phyloP scores from a whole-genome alignment of 2,113 vertebrate species.

The Motacilla alba region DNA sequence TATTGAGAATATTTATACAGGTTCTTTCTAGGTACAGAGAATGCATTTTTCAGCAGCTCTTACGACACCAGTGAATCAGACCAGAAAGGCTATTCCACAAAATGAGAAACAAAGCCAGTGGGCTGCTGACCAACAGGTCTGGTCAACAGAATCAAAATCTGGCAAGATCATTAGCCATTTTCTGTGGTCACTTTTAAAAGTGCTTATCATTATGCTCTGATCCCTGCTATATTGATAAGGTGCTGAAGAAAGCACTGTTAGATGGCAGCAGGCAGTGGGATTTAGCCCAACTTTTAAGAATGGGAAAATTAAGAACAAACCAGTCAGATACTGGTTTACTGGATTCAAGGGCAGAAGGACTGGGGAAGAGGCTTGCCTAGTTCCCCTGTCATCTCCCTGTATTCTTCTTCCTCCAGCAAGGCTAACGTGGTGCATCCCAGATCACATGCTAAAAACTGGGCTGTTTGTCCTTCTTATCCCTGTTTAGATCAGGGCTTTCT shows the following conservation, averaged over 20 bases:
- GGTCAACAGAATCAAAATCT: background rate
- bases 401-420: background rate
- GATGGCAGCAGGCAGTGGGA: background rate
- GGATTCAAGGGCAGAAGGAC: background rate
- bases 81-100: slow-evolving; percentile 10
- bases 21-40: slow-evolving; percentile 65
- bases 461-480: background rate
- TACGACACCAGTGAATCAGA: background rate
- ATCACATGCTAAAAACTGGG: background rate
- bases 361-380: background rate
- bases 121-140: background rate
- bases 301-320: background rate
- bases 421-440: background rate
- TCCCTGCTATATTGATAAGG: background rate
- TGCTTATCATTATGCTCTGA: background rate
- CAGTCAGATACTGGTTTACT: background rate
- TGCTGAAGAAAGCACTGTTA: slow-evolving; percentile 8
- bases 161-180: background rate
- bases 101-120: background rate
- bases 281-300: background rate
- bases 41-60: slow-evolving; percentile 68
- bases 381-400: background rate
- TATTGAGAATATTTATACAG: slow-evolving; percentile 81
- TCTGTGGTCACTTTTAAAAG: background rate
- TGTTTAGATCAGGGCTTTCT: background rate